Base-by-base conservation (phyloP, 1,140 invertebrate genomes). In the Maniola jurtina region DNA sequence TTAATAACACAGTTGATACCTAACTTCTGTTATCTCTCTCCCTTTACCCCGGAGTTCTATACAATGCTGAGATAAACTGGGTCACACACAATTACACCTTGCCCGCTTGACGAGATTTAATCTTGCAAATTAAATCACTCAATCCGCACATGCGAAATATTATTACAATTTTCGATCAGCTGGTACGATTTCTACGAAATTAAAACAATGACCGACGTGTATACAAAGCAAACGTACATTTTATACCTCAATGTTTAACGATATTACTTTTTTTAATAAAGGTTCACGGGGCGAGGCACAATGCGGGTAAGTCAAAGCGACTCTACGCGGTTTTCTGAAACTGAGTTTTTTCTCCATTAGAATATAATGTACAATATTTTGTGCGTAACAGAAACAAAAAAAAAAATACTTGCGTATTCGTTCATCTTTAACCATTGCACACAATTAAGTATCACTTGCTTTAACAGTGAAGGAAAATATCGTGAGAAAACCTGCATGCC, bases 51-150 rank as follows among this genome's bases (percentile, higher is more conserved):
- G 10, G 40, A 45, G 42, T 11, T 45, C 13, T 5, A 8, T 45
- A 5, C 13, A 38, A 55, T n/a, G 36, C 25, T 60, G 59, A 64
- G 42, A 55, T 65, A 71, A 81, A 76, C 75, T 82, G 71, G 79
- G 80, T 78, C 77, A 80, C 52, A 75, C 77, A 66, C 83, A 83
- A 79, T 79, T 80, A 79, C 69, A 70, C 70, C 72, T 71, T 71
- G 80, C 68, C 74, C 65, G 50, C 64, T 78, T 77, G 67, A 72
- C 68, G 68, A 72, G 66, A 61, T 75, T 80, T 79, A 80, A 81
- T 83, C 64, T 78, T 71, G 79, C 76, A 77, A 81, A 83, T 84
- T 79, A 79, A 78, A 79, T 82, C 75, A 76, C 71, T 77, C 75
- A 72, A 72, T 67, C 73, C 16, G 55, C 63, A 58, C 65, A 79